Evolutionary conservation across 2,113 vertebrate species (phyloP).

Genomic region (Amphiprion ocellaris): DNA sequence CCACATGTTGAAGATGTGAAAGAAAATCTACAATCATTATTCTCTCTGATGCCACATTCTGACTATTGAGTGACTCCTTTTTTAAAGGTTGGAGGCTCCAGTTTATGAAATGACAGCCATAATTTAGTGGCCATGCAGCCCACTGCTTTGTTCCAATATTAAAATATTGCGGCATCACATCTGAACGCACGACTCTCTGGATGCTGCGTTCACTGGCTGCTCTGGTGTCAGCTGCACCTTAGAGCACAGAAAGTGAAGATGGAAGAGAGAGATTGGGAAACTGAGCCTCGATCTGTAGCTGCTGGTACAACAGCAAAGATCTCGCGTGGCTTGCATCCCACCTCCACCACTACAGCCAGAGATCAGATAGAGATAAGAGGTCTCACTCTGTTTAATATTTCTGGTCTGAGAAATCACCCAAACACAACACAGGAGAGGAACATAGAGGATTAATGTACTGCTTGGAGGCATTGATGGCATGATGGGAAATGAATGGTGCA

Average conservation of each 20-base stretch:
- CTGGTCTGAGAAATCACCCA: neutral
- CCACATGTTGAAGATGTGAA: neutral
- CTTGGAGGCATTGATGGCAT: too few species aligned
- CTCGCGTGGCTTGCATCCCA: slow-evolving; percentile 75
- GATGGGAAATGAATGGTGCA: too few species aligned
- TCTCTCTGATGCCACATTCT: slow-evolving; percentile 11
- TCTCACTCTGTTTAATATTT: slow-evolving; percentile 55
- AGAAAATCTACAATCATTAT: neutral
- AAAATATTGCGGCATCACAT: slow-evolving; percentile 72
- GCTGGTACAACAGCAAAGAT: slow-evolving; percentile 55
- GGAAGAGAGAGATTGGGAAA: slow-evolving; percentile 7
- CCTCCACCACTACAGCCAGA: slow-evolving; percentile 33
- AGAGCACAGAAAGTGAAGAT: neutral
- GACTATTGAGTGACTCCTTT: neutral
- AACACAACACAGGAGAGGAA: neutral
- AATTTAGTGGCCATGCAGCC: slow-evolving; percentile 38
- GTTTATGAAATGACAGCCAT: slow-evolving; percentile 10
- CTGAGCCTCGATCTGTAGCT: slow-evolving; percentile 65
- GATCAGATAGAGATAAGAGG: slow-evolving; percentile 15
- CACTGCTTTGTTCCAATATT: slow-evolving; percentile 62
- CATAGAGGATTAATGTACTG: too few species aligned
- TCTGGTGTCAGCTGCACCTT: slow-evolving; percentile 48
- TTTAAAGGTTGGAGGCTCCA: too few species aligned
- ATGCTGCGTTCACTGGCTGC: slow-evolving; percentile 33
- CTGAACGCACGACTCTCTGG: slow-evolving; percentile 24